Base-by-base conservation (phyloP, 1,140 invertebrate genomes). In the Asobara japonica region DNA sequence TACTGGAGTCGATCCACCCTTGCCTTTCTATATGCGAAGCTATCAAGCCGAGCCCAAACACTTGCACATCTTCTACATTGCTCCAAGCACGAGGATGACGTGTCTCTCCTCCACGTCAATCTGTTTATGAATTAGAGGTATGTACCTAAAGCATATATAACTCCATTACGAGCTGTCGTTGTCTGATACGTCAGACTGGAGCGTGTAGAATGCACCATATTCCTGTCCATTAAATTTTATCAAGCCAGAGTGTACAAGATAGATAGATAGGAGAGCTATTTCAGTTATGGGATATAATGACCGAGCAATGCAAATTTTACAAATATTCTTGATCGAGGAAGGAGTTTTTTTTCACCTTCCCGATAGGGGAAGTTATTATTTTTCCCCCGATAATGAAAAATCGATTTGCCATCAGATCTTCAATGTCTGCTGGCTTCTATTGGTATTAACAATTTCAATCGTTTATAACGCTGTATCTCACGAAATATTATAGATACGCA, bases 41-140 rank as follows among this genome's bases (percentile, higher is more conserved):
- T n/a, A 38, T 38, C 36, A 38, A 38, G 10, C 8, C 36, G n/a
- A n/a, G 18, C 41, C n/a, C 41, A 45, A 45, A 45, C n/a, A 45
- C n/a, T 45, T 38, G n/a, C 8, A 38, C 13, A 16, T 27, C 22
- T 22, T 56, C 4, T 22, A 3, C 13, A 7, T 29, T 10, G 1
- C n/a, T 31, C 22, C 27, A 1, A 22, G 11, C 22, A 62, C 61
- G 7, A 29, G 31, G 16, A 36, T 71, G 60, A 13, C 45, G 13
- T 60, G 69, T 71, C 3, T 45, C 41, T 71, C 30, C 30, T 62
- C 30, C 3, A 71, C 69, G 69, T 71, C 69, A 71, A 71, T 71
- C 60, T 27, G 60, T 71, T 71, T 71, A 71, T 71, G 69, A 71
- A 71, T 71, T 71, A 71, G 69, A 48, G 60, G 31, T 38, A n/a